Percentiles rank a stretch among this genome's conserved stretches.
phyloP scores from a whole-genome alignment of 1,140 invertebrate genomes.

The Polyergus mexicanus region DNA sequence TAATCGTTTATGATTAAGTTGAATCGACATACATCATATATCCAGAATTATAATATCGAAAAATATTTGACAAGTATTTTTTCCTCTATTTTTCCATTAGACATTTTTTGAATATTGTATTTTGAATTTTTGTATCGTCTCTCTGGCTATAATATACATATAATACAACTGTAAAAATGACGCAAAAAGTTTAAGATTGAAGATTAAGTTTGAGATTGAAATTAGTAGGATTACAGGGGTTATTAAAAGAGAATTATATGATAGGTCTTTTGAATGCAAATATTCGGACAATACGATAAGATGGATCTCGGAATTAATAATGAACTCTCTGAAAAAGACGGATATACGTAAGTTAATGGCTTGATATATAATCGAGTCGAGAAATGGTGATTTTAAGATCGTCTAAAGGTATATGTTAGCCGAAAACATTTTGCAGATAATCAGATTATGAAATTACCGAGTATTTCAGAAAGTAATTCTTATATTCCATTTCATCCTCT shows the following conservation, averaged over 20 bases:
- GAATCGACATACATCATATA: not conserved
- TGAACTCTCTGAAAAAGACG: not conserved
- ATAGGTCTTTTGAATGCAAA: not conserved
- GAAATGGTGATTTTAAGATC: not conserved
- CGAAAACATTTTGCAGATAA: not conserved
- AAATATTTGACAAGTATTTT: too few relatives aligned
- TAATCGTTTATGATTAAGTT: not conserved
- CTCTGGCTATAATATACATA: not conserved
- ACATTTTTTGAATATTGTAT: not conserved
- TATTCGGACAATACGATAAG: not conserved
- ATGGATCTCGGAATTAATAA: not conserved
- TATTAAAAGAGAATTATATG: too few relatives aligned
- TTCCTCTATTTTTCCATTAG: too few relatives aligned
- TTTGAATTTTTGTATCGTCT: not conserved
- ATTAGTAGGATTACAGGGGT: not conserved
- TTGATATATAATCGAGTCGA: not conserved
- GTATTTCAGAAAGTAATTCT: not conserved
- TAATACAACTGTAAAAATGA: not conserved
- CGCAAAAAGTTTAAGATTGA: not conserved
- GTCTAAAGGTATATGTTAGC: not conserved
- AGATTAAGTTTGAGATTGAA: too few relatives aligned
- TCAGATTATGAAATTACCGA: not conserved
- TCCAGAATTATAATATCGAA: not conserved
- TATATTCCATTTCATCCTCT: not conserved
- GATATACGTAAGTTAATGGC: not conserved